Percentiles rank a stretch among this genome's conserved stretches.
phyloP scores from a whole-genome alignment of 2,888 invertebrate genomes.

The Operophtera brumata region DNA sequence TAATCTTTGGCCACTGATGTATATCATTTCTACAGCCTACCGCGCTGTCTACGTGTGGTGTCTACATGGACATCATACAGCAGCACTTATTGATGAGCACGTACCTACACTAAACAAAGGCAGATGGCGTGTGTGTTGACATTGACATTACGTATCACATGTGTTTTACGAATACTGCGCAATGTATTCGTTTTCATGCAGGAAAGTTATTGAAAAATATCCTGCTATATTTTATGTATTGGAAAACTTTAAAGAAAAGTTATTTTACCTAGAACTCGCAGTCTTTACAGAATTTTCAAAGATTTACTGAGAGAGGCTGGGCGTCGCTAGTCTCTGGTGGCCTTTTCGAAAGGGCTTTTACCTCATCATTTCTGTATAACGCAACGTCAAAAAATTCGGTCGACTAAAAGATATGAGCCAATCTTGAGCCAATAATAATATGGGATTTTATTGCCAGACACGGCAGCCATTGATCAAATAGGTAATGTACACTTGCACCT shows the following conservation, averaged over 20 bases:
- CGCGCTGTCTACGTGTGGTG: not conserved
- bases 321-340: too few species aligned
- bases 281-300: too few species aligned
- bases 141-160: constrained; percentile 5
- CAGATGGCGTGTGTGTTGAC: constrained; percentile 1
- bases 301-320: too few species aligned
- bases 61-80: not conserved
- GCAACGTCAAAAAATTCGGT: too few species aligned
- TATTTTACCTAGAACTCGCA: not conserved
- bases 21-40: not conserved
- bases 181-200: not conserved
- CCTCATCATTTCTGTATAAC: too few species aligned
- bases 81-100: not conserved
- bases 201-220: not conserved
- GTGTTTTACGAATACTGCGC: not conserved
- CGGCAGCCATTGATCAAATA: too few species aligned
- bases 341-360: too few species aligned
- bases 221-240: not conserved
- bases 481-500: too few species aligned
- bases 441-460: too few species aligned
- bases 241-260: not conserved
- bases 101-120: constrained; percentile 7
- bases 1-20: too few species aligned
- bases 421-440: too few species aligned
- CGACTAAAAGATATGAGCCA: too few species aligned